Evolutionary conservation across 2,113 vertebrate genomes (phyloP).

Genomic region (Oxygymnocypris stewartii): DNA sequence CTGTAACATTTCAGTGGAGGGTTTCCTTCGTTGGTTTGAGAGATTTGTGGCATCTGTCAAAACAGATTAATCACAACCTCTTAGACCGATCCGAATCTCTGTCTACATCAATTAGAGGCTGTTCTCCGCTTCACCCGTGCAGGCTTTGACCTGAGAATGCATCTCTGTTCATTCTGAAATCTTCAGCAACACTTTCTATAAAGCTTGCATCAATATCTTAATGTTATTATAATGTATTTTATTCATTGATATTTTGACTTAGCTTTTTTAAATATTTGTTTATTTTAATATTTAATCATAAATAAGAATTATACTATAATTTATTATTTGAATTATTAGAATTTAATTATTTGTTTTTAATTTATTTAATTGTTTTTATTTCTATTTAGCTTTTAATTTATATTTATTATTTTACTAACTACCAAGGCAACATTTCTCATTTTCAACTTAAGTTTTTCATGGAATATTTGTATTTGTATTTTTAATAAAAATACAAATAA

Average conservation of each 20-base stretch:
- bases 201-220: not conserved
- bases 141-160: not conserved
- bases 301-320: no score
- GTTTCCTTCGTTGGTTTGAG: slow-evolving; percentile 7
- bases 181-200: not conserved
- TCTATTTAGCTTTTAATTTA: no score
- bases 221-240: not conserved
- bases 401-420: no score
- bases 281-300: not conserved
- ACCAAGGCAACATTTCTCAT: no score
- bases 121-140: not conserved
- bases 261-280: not conserved
- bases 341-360: not conserved
- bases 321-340: no score
- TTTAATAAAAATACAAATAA: no score
- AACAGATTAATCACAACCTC: slow-evolving; percentile 35
- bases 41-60: slow-evolving; percentile 50
- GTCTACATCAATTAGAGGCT: slow-evolving; percentile 34
- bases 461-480: no score
- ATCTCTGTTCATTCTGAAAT: not conserved
- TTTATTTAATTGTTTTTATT: no score
- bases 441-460: not conserved
- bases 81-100: slow-evolving; percentile 16
- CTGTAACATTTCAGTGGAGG: not conserved
- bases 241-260: not conserved